A percentile compares a stretch with the other conserved stretches of the same genome.
Conservation (phyloP, 2,113 vertebrate genomes). For the Amblyopsis rosae region DNA sequence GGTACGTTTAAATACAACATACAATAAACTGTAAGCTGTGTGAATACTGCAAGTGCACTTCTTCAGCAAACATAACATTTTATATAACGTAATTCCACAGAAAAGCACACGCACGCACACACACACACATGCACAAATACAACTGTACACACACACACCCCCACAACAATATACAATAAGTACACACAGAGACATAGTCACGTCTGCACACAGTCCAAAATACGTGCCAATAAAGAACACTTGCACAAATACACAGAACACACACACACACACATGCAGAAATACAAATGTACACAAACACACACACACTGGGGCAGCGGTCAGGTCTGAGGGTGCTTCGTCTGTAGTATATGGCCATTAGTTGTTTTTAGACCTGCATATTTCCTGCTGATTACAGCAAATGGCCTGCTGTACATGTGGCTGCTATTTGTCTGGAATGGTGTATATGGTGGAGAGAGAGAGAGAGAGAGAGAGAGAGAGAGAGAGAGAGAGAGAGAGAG, state of each 20-base stretch:
- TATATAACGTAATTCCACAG: conserved; percentile 57
- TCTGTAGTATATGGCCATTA: conserved; percentile 79
- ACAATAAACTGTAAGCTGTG: conserved; percentile 15
- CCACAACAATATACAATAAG: conserved; percentile 4
- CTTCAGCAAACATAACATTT: conserved; percentile 67
- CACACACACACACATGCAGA: neutral
- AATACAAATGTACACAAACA: neutral
- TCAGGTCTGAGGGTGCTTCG: conserved; percentile 46
- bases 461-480: conserved; percentile 4
- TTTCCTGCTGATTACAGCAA: conserved; percentile 96
- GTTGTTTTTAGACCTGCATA: conserved; percentile 84
- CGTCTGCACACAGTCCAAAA: conserved; percentile 15
- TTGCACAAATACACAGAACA: conserved; percentile 16
- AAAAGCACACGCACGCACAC: neutral
- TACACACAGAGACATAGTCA: neutral
- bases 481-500: conserved; percentile 1
- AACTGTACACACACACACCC: neutral
- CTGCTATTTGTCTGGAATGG: conserved; percentile 94
- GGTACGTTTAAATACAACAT: too few species aligned
- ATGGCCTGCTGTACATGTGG: conserved; percentile 91
- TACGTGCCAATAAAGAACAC: conserved; percentile 22
- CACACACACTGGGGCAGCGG: conserved; percentile 23
- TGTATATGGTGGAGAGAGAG: conserved; percentile 77
- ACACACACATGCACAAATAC: too few species aligned
- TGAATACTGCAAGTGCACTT: conserved; percentile 28